A percentile compares a stretch with the other conserved stretches of the same genome.
These are phyloP conservation scores for Musca domestica DNA, from an alignment of 1,140 invertebrate genomes.

Conservation along the genomic window DNA sequence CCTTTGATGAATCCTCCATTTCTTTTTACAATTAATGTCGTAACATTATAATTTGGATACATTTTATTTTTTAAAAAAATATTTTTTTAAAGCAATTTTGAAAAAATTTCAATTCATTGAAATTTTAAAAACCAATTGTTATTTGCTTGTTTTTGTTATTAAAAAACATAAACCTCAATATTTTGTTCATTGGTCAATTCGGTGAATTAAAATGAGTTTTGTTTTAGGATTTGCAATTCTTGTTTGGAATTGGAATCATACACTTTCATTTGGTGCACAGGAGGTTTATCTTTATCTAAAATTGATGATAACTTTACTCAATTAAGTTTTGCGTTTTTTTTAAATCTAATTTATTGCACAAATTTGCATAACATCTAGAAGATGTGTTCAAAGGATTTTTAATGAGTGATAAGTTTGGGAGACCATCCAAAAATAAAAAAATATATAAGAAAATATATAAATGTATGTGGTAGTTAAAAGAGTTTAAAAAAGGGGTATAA, in stretches of 20 bases:
- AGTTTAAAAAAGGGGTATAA: too few species aligned
- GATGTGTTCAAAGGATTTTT: too few species aligned
- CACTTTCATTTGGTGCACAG: not conserved
- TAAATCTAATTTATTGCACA: too few species aligned
- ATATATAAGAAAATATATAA: too few species aligned
- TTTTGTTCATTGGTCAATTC: conserved; percentile 24
- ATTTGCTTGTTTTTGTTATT: not conserved
- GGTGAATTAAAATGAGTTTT: conserved; percentile 7
- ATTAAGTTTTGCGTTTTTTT: too few species aligned
- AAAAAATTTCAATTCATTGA: not conserved
- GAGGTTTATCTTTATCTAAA: conserved; percentile 1
- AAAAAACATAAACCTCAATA: conserved; percentile 7
- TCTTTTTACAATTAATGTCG: not conserved
- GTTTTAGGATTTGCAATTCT: conserved; percentile 27
- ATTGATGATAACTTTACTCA: too few species aligned
- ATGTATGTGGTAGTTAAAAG: too few species aligned
- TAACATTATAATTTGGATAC: conserved; percentile 29
- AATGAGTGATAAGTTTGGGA: too few species aligned
- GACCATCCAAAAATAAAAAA: too few species aligned
- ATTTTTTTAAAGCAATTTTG: not conserved
- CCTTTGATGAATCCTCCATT: not conserved
- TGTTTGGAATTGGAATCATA: not conserved
- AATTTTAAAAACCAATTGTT: not conserved
- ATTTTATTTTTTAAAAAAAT: conserved; percentile 20
- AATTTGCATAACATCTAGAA: too few species aligned